Conservation (phyloP, 1,140 invertebrate genomes). For the fruit fly (Drosophila melanogaster) region Release_6_plus_ISO1_MT NT_033777.3:14098001-14098500, state of each 20-base stretch:
- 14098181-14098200: background rate
- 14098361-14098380: background rate
- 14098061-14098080: slow-evolving; percentile 3
- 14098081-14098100: slow-evolving; percentile 7
- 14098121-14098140: background rate
- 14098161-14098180: background rate
- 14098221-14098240: no score
- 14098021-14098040: background rate
- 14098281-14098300: no score
- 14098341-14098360: no score
- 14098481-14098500: slow-evolving; percentile 12
- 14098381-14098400: background rate
- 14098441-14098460: background rate
- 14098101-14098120: background rate
- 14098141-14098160: slow-evolving; percentile 4
- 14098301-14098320: no score
- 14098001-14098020: background rate
- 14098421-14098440: background rate
- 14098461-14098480: slow-evolving; percentile 23
- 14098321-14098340: no score
- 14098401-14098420: background rate
- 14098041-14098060: background rate
- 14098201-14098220: no score
- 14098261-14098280: no score
- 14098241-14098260: no score